Evolutionary conservation across 2,888 invertebrate genomes (phyloP).

Genomic region (Cybosia mesomella): DNA sequence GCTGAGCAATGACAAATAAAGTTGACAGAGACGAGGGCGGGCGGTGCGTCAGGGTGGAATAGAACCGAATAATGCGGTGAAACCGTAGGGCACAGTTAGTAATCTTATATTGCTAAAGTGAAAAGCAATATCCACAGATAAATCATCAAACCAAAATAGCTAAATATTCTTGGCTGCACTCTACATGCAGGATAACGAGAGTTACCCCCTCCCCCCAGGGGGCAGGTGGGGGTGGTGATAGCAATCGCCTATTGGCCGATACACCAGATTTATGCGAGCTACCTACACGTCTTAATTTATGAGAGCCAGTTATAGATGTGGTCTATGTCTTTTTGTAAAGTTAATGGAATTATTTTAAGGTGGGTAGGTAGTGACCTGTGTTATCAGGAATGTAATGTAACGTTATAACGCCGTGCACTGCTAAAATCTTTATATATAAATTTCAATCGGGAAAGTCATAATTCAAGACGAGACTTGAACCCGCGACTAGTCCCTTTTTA

Average conservation of each 20-base stretch:
- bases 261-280: constrained; percentile 65
- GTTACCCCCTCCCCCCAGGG: constrained; percentile 32
- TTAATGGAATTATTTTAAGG: neutral
- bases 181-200: constrained; percentile 48
- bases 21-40: too few relatives aligned
- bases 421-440: too few relatives aligned
- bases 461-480: too few relatives aligned
- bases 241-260: constrained; percentile 67
- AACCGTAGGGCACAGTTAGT: too few relatives aligned
- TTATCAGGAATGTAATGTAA: too few relatives aligned
- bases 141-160: constrained; percentile 35
- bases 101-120: neutral
- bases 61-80: too few relatives aligned
- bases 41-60: too few relatives aligned
- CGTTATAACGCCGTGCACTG: too few relatives aligned
- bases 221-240: constrained; percentile 45
- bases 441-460: too few relatives aligned
- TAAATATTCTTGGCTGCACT: constrained; percentile 43
- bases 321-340: constrained; percentile 24
- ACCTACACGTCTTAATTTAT: constrained; percentile 67
- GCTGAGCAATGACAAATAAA: too few relatives aligned
- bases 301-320: constrained; percentile 34
- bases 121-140: constrained; percentile 12
- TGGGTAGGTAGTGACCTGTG: neutral
- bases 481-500: too few relatives aligned